phyloP scores from a whole-genome alignment of 2,888 invertebrate species.

The Apodemia mormo region DNA sequence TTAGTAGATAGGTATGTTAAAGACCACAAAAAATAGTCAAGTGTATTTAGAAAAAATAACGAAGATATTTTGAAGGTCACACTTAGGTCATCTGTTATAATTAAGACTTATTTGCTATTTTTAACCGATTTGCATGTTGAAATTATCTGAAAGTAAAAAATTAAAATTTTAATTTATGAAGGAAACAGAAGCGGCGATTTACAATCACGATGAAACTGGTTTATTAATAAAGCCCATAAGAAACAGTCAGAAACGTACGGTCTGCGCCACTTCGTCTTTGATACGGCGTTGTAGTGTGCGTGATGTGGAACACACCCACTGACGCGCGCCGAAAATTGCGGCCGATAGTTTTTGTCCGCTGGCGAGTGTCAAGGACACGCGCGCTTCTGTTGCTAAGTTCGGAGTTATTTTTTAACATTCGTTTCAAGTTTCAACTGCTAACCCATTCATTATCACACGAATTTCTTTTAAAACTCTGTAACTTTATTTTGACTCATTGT shows the following conservation, averaged over 20 bases:
- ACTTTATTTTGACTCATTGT: too few relatives aligned
- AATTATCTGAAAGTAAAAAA: too few relatives aligned
- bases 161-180: too few relatives aligned
- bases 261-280: constrained; percentile 4
- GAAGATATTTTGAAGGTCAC: too few relatives aligned
- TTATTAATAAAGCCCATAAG: background rate
- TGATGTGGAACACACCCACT: constrained; percentile 71
- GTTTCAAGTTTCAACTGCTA: constrained; percentile 5
- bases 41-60: too few relatives aligned
- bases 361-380: constrained; percentile 75
- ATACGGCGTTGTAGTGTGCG: constrained; percentile 42
- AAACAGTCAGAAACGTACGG: background rate
- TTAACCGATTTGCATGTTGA: too few relatives aligned
- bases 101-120: too few relatives aligned
- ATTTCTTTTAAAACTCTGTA: too few relatives aligned
- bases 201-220: background rate
- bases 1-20: too few relatives aligned
- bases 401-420: constrained; percentile 35
- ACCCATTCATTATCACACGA: background rate
- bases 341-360: constrained; percentile 74
- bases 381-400: constrained; percentile 61
- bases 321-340: constrained; percentile 65
- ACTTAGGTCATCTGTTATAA: too few relatives aligned
- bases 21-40: too few relatives aligned
- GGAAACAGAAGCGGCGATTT: background rate